A percentile compares a stretch with the other conserved stretches of the same genome.
phyloP scores from a whole-genome alignment of 2,888 invertebrate species.

The Microplitis manilae region DNA sequence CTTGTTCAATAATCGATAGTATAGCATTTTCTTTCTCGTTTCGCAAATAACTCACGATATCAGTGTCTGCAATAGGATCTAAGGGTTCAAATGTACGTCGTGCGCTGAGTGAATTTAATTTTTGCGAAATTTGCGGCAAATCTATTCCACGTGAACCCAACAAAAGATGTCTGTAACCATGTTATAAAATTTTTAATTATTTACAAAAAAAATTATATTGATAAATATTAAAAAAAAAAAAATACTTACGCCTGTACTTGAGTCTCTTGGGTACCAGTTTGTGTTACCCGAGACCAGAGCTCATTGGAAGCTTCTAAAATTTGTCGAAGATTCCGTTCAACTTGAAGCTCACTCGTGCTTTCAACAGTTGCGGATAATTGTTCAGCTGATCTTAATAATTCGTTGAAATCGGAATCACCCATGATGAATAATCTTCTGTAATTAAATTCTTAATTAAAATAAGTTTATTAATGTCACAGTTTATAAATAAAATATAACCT shows the following conservation, averaged over 20 bases:
- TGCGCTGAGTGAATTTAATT: conserved; percentile 89
- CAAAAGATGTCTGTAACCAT: conserved; percentile 81
- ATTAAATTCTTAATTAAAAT: not conserved
- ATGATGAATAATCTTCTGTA: conserved; percentile 43
- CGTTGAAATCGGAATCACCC: conserved; percentile 81
- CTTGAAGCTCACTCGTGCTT: conserved; percentile 87
- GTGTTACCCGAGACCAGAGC: conserved; percentile 88
- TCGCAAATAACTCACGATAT: conserved; percentile 90
- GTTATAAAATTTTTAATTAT: not conserved
- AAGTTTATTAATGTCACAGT: not conserved
- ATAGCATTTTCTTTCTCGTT: conserved; percentile 97
- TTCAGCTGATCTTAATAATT: conserved; percentile 92
- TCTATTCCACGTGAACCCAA: conserved; percentile 94
- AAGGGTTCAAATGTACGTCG: conserved; percentile 90
- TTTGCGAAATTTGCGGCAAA: conserved; percentile 92
- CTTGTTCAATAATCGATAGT: conserved; percentile 90
- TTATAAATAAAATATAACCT: not conserved
- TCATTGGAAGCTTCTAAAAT: conserved; percentile 93
- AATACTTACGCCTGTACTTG: conserved; percentile 83
- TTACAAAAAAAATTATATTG: conserved; percentile 1
- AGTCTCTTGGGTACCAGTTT: conserved; percentile 89
- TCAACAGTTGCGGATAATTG: conserved; percentile 92
- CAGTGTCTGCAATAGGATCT: conserved; percentile 92
- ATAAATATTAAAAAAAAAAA: conserved; percentile 3
- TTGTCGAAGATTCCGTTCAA: conserved; percentile 92